These are phyloP conservation scores for Zaprionus kolodkinae DNA, from an alignment of 1,140 invertebrate species.

Conservation along the genomic window DNA sequence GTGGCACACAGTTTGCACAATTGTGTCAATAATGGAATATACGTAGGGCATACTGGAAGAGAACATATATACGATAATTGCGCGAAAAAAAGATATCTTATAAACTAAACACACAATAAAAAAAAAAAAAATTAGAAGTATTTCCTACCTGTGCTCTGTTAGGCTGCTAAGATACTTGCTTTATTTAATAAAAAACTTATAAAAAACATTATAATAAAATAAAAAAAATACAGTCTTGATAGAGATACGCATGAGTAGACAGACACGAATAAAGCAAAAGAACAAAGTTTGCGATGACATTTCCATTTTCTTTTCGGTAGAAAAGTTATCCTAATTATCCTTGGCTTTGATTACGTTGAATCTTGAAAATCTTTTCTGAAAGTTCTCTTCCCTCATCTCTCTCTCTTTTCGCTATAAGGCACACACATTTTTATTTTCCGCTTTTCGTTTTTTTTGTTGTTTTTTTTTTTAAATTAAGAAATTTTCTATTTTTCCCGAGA, in stretches of 20 bases:
- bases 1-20: slow-evolving; percentile 15
- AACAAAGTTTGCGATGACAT: slow-evolving; percentile 3
- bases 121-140: not conserved
- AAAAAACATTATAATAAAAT: too few relatives aligned
- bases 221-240: not conserved
- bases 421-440: not conserved
- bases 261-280: too few relatives aligned
- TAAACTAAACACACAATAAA: too few relatives aligned
- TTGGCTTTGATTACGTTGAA: not conserved
- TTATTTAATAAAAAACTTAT: too few relatives aligned
- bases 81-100: not conserved
- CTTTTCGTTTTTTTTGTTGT: not conserved
- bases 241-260: not conserved
- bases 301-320: not conserved
- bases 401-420: not conserved
- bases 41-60: not conserved
- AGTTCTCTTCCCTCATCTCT: not conserved
- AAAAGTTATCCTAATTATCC: not conserved
- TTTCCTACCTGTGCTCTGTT: not conserved
- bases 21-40: slow-evolving; percentile 26
- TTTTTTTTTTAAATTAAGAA: not conserved
- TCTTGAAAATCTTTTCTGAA: not conserved
- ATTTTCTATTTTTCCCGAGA: slow-evolving; percentile 18
- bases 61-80: not conserved
- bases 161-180: too few relatives aligned